Percentiles rank a stretch among this genome's conserved stretches.
Conservation (phyloP, 2,888 invertebrate species). For the Neocrepidodera transversa region DNA sequence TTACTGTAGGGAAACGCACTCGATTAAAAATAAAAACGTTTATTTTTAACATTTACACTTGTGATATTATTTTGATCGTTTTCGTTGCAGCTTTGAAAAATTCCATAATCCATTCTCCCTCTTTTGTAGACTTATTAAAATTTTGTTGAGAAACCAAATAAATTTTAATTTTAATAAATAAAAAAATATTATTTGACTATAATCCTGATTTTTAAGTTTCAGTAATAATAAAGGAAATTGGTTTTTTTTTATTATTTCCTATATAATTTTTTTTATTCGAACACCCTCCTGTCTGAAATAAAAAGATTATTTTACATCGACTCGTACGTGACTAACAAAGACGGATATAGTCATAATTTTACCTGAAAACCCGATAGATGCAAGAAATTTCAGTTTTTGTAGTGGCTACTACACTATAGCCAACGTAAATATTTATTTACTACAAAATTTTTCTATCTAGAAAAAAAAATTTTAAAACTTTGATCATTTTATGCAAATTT, state of each 20-base stretch:
- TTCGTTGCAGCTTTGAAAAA: too few relatives aligned
- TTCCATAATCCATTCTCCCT: too few relatives aligned
- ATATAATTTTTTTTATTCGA: slow-evolving; percentile 10
- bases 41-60: slow-evolving; percentile 43
- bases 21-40: slow-evolving; percentile 43
- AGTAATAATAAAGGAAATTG: too few relatives aligned
- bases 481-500: too few relatives aligned
- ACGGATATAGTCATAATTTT: slow-evolving; percentile 25
- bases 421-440: background rate
- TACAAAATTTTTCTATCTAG: too few relatives aligned
- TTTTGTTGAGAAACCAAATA: too few relatives aligned
- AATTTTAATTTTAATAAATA: too few relatives aligned
- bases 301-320: slow-evolving; percentile 15
- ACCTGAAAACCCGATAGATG: slow-evolving; percentile 19
- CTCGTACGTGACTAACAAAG: slow-evolving; percentile 22
- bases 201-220: too few relatives aligned
- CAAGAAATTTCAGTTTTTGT: background rate
- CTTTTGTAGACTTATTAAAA: too few relatives aligned
- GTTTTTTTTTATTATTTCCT: slow-evolving; percentile 20
- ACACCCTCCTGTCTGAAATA: slow-evolving; percentile 14
- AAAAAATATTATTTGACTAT: too few relatives aligned
- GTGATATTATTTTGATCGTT: too few relatives aligned
- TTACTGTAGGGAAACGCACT: slow-evolving; percentile 37
- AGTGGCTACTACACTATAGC: slow-evolving; percentile 2
- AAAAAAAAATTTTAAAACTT: too few relatives aligned